Conservation (phyloP, 2,113 vertebrate genomes). For the Prolemur simus region DNA sequence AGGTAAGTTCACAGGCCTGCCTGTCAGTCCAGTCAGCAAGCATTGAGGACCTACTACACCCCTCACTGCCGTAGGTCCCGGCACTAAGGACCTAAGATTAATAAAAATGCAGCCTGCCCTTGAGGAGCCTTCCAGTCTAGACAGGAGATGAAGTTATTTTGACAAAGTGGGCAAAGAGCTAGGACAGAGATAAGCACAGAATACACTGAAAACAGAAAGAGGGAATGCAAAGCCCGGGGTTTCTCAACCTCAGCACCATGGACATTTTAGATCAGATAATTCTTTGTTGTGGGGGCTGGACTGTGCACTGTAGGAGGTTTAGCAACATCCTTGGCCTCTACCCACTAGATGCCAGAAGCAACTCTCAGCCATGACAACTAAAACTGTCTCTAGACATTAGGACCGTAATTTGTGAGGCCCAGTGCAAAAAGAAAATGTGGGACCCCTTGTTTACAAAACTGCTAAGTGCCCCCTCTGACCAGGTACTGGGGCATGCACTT, state of each 20-base stretch:
- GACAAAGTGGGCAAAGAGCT: not conserved
- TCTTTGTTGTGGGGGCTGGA: not conserved
- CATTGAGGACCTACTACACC: not conserved
- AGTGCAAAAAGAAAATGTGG: not conserved
- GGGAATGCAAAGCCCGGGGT: not conserved
- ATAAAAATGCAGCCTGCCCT: not conserved
- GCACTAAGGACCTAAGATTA: not conserved
- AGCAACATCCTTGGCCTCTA: not conserved
- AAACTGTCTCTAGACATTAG: not conserved
- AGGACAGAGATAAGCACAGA: not conserved
- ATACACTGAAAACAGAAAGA: not conserved
- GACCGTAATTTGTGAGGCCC: not conserved
- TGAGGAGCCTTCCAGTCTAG: not conserved
- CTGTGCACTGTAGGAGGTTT: too few species aligned
- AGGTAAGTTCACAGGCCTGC: too few species aligned
- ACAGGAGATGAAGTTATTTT: not conserved
- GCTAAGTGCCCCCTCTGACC: not conserved
- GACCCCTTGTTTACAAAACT: not conserved
- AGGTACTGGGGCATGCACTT: not conserved
- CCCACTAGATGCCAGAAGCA: not conserved
- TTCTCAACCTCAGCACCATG: not conserved
- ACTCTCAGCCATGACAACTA: not conserved
- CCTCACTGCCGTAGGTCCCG: not conserved
- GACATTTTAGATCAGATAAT: not conserved
- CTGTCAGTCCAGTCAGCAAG: not conserved